A percentile compares a stretch with the other conserved stretches of the same genome.
phyloP scores from a whole-genome alignment of 2,888 invertebrate species.

The Mycalesis mineus region DNA sequence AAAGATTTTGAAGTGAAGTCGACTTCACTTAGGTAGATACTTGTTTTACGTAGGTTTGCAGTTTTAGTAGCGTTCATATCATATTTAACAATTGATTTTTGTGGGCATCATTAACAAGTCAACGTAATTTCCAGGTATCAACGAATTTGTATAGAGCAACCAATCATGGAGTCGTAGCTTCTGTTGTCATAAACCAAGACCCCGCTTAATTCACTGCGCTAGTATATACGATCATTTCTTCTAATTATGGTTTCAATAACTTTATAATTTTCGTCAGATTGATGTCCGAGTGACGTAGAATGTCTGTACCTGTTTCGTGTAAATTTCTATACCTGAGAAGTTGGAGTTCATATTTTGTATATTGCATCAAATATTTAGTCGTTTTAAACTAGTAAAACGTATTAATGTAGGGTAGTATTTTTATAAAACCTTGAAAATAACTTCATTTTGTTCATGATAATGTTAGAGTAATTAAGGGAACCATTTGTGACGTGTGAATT shows the following conservation, averaged over 20 bases:
- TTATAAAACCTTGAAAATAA: slow-evolving; percentile 19
- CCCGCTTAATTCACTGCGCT: no score
- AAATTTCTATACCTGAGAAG: background rate
- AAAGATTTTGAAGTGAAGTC: slow-evolving; percentile 12
- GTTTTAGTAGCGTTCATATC: background rate
- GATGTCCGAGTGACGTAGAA: background rate
- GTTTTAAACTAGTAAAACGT: slow-evolving; percentile 13
- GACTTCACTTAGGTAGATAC: background rate
- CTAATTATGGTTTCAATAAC: no score
- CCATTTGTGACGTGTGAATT: slow-evolving; percentile 16
- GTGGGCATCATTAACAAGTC: background rate
- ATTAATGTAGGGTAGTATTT: slow-evolving; percentile 14
- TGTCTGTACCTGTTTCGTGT: slow-evolving; percentile 15
- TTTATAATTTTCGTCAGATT: no score
- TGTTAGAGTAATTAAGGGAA: slow-evolving; percentile 7
- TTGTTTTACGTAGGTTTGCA: background rate
- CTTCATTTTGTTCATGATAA: background rate
- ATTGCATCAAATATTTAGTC: slow-evolving; percentile 6
- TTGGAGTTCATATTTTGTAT: slow-evolving; percentile 12
- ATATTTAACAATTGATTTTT: background rate
- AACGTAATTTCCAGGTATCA: no score
- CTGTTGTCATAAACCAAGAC: no score
- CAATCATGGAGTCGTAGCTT: no score
- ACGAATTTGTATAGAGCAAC: no score
- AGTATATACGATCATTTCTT: no score